Conservation (phyloP, 2,888 invertebrate genomes). For the Agonopterix arenella region DNA sequence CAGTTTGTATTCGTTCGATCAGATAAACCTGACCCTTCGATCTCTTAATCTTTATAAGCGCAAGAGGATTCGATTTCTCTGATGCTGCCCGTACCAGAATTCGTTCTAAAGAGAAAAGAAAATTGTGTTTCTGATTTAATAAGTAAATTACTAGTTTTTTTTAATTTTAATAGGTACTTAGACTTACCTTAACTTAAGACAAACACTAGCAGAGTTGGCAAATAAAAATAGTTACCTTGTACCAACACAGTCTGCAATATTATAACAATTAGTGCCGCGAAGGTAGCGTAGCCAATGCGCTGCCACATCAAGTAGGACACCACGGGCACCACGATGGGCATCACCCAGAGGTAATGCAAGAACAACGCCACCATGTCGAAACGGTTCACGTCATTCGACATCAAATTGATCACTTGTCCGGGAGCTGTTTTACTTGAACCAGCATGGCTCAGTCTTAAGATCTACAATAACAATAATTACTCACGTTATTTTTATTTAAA, state of each 20-base stretch:
- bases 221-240: conserved; percentile 44
- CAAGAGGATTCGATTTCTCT: too few relatives aligned
- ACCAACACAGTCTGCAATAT: conserved; percentile 78
- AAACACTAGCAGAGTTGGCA: neutral
- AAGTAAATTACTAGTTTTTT: too few relatives aligned
- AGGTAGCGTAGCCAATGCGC: conserved; percentile 53
- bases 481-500: too few relatives aligned
- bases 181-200: too few relatives aligned
- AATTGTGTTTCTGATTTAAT: too few relatives aligned
- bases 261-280: conserved; percentile 62
- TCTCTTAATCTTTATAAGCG: too few relatives aligned
- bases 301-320: conserved; percentile 67
- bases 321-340: conserved; percentile 84
- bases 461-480: conserved; percentile 52
- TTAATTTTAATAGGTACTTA: too few relatives aligned
- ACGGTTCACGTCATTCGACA: conserved; percentile 90
- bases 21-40: too few relatives aligned
- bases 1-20: too few relatives aligned
- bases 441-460: conserved; percentile 68
- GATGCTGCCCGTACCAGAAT: too few relatives aligned
- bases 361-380: conserved; percentile 84
- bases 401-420: conserved; percentile 88
- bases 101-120: too few relatives aligned
- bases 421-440: conserved; percentile 79
- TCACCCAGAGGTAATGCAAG: conserved; percentile 88